A percentile compares a stretch with the other conserved stretches of the same genome.
Evolutionary conservation across 1,140 invertebrate species (phyloP).

Genomic region (Penaeus japonicus): DNA sequence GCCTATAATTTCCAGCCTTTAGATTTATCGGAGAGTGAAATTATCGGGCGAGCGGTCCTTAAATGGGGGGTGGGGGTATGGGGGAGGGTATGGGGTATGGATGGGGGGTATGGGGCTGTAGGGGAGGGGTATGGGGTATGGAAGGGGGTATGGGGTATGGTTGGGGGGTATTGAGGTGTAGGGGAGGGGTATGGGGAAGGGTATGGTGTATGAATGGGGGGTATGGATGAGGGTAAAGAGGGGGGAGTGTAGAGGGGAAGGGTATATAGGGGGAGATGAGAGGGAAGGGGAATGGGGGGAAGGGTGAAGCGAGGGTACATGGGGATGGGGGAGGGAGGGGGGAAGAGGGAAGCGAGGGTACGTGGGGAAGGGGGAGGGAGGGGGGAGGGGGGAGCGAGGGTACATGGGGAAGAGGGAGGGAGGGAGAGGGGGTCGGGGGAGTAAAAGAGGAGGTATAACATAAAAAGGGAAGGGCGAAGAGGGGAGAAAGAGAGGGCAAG

Average conservation of each 20-base stretch:
- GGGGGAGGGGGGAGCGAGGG: not conserved
- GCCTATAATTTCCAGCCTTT: slow-evolving; percentile 12
- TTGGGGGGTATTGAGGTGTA: not conserved
- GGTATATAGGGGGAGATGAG: not conserved
- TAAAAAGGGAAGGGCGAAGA: too few relatives aligned
- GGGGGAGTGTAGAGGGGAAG: not conserved
- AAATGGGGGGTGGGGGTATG: not conserved
- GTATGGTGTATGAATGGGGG: not conserved
- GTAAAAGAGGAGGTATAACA: not conserved
- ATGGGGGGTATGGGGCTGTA: not conserved
- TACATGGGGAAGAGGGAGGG: not conserved
- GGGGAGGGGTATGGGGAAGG: not conserved
- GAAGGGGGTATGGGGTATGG: not conserved
- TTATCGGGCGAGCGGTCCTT: not conserved
- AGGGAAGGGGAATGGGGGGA: not conserved
- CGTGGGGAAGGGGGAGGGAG: not conserved
- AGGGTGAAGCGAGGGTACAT: not conserved
- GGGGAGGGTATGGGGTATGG: not conserved
- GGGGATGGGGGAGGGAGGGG: not conserved
- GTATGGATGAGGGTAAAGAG: not conserved
- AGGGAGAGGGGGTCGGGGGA: not conserved
- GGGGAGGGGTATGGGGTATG: not conserved
- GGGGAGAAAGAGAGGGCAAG: too few relatives aligned
- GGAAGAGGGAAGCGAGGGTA: not conserved
- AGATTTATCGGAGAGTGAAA: slow-evolving; percentile 15